Evolutionary conservation across 2,888 invertebrate species (phyloP).

Genomic region (Himalopsyche anomala): DNA sequence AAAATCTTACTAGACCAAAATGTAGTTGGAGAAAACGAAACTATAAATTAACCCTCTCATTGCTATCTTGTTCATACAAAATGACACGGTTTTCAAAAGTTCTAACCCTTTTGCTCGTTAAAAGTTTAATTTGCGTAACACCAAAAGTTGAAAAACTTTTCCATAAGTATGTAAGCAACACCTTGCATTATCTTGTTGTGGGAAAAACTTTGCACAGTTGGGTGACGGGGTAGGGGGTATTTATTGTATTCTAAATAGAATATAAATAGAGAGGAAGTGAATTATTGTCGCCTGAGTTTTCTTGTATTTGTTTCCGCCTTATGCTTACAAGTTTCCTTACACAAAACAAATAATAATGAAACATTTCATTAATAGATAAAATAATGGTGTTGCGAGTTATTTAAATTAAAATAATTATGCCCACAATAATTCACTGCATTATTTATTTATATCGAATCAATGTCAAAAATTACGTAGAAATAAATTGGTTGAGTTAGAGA

Average conservation of each 20-base stretch:
- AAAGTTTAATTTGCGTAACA: conserved; percentile 54
- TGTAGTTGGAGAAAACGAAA: neutral
- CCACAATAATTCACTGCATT: too few relatives aligned
- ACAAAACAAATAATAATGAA: too few relatives aligned
- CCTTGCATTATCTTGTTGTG: conserved; percentile 54
- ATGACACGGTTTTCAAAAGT: conserved; percentile 47
- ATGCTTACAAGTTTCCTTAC: too few relatives aligned
- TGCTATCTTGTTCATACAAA: conserved; percentile 7
- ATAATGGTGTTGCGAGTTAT: too few relatives aligned
- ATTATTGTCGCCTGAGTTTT: neutral
- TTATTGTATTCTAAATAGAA: conserved; percentile 44
- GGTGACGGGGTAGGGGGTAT: neutral
- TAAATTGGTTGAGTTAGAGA: too few relatives aligned
- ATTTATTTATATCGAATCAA: too few relatives aligned
- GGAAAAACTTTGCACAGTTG: conserved; percentile 27
- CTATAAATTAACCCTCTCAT: conserved; percentile 27
- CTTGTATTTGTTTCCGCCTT: neutral
- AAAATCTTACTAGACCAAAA: neutral
- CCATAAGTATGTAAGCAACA: conserved; percentile 45
- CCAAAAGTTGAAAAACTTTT: conserved; percentile 43
- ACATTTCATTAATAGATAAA: too few relatives aligned
- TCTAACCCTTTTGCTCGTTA: conserved; percentile 47
- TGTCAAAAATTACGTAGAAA: too few relatives aligned
- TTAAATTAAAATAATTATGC: too few relatives aligned
- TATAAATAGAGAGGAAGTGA: conserved; percentile 9